phyloP scores from a whole-genome alignment of 2,797 vertebrate species.

The Hemitrygon akajei region DNA sequence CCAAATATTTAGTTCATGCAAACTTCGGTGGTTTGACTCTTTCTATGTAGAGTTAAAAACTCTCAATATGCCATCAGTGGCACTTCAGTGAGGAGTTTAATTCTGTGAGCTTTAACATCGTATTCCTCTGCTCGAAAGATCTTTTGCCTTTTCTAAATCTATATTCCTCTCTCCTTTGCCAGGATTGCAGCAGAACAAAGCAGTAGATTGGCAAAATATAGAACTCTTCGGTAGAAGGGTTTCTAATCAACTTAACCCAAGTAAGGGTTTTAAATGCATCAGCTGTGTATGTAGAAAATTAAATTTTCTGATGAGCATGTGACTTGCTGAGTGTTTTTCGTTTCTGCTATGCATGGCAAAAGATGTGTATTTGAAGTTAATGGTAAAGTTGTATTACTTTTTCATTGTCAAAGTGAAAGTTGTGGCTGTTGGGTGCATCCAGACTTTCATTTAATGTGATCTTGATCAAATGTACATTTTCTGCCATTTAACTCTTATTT shows the following conservation, averaged over 20 bases:
- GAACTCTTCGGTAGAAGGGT: slow-evolving; percentile 90
- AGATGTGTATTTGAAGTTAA: neutral
- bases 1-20: neutral
- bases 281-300: slow-evolving; percentile 7
- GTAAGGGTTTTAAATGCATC: slow-evolving; percentile 69
- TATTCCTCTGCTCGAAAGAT: slow-evolving; percentile 44
- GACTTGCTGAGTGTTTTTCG: neutral
- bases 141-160: slow-evolving; percentile 53
- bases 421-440: neutral
- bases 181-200: slow-evolving; percentile 99
- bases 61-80: neutral
- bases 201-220: slow-evolving; percentile 99
- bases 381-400: neutral
- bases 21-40: neutral
- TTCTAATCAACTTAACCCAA: slow-evolving; percentile 66
- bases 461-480: neutral
- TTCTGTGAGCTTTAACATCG: neutral
- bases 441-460: neutral
- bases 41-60: neutral
- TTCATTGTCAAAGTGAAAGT: neutral
- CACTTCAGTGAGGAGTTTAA: neutral
- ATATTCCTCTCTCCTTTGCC: slow-evolving; percentile 69
- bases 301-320: slow-evolving; percentile 7
- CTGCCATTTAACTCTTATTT: neutral
- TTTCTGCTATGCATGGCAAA: neutral